Conservation (phyloP, 2,113 vertebrate genomes). For the Platichthys flesus region DNA sequence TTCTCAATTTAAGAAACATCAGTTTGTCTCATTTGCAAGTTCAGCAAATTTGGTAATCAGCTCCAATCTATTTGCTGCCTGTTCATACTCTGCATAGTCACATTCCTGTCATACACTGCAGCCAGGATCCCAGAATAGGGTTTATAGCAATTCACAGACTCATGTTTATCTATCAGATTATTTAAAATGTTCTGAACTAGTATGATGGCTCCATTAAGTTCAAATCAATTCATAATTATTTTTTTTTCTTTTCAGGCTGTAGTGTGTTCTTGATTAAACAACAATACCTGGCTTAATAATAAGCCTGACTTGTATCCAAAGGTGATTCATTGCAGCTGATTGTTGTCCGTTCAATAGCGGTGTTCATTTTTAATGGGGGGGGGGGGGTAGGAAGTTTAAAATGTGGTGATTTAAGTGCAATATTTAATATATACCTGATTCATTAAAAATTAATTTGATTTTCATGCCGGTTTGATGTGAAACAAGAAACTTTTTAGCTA, state of each 20-base stretch:
- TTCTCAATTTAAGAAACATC: conserved; percentile 1
- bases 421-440: conserved; percentile 76
- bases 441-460: conserved; percentile 5
- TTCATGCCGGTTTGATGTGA: conserved; percentile 41
- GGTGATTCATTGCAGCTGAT: conserved; percentile 25
- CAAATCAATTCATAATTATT: neutral
- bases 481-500: conserved; percentile 20
- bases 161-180: conserved; percentile 4
- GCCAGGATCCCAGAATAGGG: neutral
- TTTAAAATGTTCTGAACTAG: conserved; percentile 14
- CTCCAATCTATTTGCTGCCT: conserved; percentile 9
- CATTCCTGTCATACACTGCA: conserved; percentile 32
- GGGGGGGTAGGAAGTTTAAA: conserved; percentile 52
- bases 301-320: neutral
- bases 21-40: conserved; percentile 5
- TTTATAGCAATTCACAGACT: neutral
- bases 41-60: conserved; percentile 13
- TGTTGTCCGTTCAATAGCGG: neutral
- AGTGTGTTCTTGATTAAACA: conserved; percentile 17
- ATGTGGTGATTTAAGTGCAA: conserved; percentile 87
- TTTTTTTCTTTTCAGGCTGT: conserved; percentile 13
- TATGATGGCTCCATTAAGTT: conserved; percentile 6
- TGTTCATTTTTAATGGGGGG: conserved; percentile 31
- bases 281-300: neutral
- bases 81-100: neutral